Evolutionary conservation across 2,888 invertebrate species (phyloP), one percentile per base, ranked within the genome.

Genomic region (Ryuthela nishihirai): DNA sequence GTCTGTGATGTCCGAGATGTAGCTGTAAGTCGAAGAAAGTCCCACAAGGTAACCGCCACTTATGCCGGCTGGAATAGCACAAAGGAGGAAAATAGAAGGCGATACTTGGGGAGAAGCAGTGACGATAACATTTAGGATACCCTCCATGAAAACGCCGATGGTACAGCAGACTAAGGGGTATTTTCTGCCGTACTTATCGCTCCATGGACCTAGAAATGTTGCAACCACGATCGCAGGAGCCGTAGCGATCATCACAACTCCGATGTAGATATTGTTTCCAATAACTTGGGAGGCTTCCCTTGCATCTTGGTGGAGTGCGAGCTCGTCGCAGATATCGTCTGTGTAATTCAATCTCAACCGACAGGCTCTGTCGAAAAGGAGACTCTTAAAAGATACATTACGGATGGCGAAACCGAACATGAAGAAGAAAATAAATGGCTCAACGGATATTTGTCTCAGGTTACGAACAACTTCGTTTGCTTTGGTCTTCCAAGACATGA

Each of bases 101-200:
- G 56, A 49, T 4, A 50, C 44, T n/a, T 46, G 29, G 15, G 48
- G 41, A 20, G 42, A 29, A 1, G 54, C 26, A 3, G 54, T 42
- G 12, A 58, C 43, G n/a, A 54, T 34, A 0, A 43, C 24, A 21
- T 52, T 41, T 20, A 35, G 7, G 2, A 32, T 12, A 17, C 34
- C 42, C 17, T 62, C 62, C 4, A 62, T 15, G 6, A 54, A 25
- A 4, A 58, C 29, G 3, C 54, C 58, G 21, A 39, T 5, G 3
- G 34, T 24, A 5, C 58, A 49, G 6, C 54, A 34, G 12, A 56
- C 12, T 6, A 62, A 26, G 1, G 62, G 62, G 29, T 50, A 54
- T 15, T 54, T 62, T 35, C 62, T 42, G 26, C 56, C 54, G 41
- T 62, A 62, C 2, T 53, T 48, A 36, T 62, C 62, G 23, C 58